A percentile compares a stretch with the other conserved stretches of the same genome.
phyloP scores from a whole-genome alignment of 2,888 invertebrate species.

The Esperia sulphurella region DNA sequence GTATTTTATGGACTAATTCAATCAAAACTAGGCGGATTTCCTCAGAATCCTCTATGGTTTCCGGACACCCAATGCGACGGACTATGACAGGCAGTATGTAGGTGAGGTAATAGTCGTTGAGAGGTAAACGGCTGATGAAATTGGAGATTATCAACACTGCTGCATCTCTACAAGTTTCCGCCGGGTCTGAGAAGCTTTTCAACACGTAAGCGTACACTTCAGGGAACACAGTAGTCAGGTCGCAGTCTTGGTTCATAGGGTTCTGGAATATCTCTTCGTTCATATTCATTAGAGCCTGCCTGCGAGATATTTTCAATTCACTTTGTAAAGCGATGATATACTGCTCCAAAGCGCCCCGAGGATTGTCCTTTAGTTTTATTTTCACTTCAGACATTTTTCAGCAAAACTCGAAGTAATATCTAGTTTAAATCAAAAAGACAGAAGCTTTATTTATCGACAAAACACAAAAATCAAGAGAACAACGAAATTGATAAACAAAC shows the following conservation, averaged over 20 bases:
- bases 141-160: constrained; percentile 76
- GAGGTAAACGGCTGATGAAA: constrained; percentile 78
- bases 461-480: constrained; percentile 8
- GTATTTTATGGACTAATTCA: constrained; percentile 81
- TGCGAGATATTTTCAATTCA: constrained; percentile 79
- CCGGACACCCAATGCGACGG: constrained; percentile 87
- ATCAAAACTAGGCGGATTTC: constrained; percentile 88
- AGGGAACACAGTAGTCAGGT: constrained; percentile 53
- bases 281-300: constrained; percentile 76
- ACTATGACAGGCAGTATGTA: constrained; percentile 87
- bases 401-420: background rate
- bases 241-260: constrained; percentile 49
- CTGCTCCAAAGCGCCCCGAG: constrained; percentile 50
- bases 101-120: constrained; percentile 85
- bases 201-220: constrained; percentile 62
- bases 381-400: constrained; percentile 44
- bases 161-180: constrained; percentile 82
- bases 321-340: constrained; percentile 72
- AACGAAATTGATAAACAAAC: constrained; percentile 42
- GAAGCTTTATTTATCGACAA: constrained; percentile 13
- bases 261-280: constrained; percentile 67
- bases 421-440: background rate
- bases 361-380: constrained; percentile 46
- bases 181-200: constrained; percentile 73
- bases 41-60: constrained; percentile 84